These are phyloP conservation scores for Platanista minor DNA, from an alignment of 2,113 vertebrate species.

Conservation along the genomic window DNA sequence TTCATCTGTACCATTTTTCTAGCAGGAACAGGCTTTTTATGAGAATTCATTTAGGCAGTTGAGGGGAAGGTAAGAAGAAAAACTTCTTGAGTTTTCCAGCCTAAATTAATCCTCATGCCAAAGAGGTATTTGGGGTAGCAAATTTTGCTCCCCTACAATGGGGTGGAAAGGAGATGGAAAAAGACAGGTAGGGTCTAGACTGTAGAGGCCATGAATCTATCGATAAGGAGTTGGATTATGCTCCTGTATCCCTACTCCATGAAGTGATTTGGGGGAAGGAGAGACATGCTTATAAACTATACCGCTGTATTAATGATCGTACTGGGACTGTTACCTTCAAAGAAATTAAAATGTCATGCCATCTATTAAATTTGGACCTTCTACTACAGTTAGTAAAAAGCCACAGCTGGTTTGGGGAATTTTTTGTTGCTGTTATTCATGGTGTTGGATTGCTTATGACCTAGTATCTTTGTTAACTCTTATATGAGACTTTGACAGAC, in stretches of 20 bases:
- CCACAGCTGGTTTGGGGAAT: not conserved
- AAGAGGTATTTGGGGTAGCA: not conserved
- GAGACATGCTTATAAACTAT: not conserved
- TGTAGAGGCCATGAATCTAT: not conserved
- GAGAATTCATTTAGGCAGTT: not conserved
- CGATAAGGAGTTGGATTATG: not conserved
- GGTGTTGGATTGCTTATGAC: not conserved
- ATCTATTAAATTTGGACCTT: not conserved
- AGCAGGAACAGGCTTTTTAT: not conserved
- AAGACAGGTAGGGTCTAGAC: too few relatives aligned
- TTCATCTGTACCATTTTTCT: too few relatives aligned
- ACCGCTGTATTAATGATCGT: not conserved
- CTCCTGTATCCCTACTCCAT: not conserved
- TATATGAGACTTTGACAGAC: not conserved
- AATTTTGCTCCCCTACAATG: not conserved
- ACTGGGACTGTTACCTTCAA: not conserved
- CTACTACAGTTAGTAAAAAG: not conserved
- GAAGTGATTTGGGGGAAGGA: not conserved
- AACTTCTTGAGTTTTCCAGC: not conserved
- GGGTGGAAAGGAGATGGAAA: not conserved
- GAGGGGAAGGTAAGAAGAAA: not conserved
- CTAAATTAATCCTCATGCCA: not conserved
- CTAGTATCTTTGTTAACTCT: not conserved
- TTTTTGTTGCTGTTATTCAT: not conserved
- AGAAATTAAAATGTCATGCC: not conserved